phyloP scores from a whole-genome alignment of 30 jellyfish, hydroid and myxozoan genomes.

The Phacellophora camtschatica region DNA sequence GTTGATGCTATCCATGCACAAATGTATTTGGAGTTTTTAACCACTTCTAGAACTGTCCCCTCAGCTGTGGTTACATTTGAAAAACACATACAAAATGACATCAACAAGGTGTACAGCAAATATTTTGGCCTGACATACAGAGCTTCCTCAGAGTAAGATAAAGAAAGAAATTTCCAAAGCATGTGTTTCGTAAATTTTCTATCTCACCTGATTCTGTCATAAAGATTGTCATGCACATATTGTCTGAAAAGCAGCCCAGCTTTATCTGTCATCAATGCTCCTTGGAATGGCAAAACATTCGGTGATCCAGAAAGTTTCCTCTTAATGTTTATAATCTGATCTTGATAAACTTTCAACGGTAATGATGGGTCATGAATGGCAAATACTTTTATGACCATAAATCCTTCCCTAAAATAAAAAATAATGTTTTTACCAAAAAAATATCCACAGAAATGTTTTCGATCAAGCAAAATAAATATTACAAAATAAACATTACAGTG shows the following conservation, averaged over 20 bases:
- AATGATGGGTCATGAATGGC: slow-evolving; percentile 92
- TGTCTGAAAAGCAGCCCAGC: slow-evolving; percentile 89
- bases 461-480: too few relatives aligned
- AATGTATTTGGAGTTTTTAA: too few relatives aligned
- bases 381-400: slow-evolving; percentile 89
- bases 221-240: slow-evolving; percentile 87
- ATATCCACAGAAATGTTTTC: not conserved
- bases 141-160: too few relatives aligned
- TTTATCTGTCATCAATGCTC: slow-evolving; percentile 81
- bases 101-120: too few relatives aligned
- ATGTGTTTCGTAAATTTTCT: too few relatives aligned
- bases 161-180: too few relatives aligned
- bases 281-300: slow-evolving; percentile 87
- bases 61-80: too few relatives aligned
- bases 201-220: slow-evolving; percentile 88
- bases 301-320: slow-evolving; percentile 28
- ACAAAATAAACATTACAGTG: too few relatives aligned
- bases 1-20: too few relatives aligned
- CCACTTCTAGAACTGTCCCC: too few relatives aligned
- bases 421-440: not conserved
- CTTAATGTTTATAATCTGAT: slow-evolving; percentile 43
- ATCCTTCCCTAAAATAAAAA: slow-evolving; percentile 72
- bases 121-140: too few relatives aligned
- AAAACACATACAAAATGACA: too few relatives aligned
- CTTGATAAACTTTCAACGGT: slow-evolving; percentile 80